A percentile compares a stretch with the other conserved stretches of the same genome.
Conservation (phyloP, 1,140 invertebrate species). For the Pseudomyrmex pallidus region DNA sequence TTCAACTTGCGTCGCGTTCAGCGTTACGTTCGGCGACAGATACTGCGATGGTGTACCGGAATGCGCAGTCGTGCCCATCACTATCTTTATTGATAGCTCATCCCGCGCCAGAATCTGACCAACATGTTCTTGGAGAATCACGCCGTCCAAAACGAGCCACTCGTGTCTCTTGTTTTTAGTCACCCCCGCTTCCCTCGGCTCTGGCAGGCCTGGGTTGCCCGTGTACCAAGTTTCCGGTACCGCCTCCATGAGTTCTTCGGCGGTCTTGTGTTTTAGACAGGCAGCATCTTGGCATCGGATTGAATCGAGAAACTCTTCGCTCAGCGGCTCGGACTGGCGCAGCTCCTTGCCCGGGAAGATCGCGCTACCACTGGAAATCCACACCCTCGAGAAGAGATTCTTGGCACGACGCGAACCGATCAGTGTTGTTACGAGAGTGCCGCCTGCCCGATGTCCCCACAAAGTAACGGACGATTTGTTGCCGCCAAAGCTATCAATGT, state of each 20-base stretch:
- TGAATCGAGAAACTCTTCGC: constrained; percentile 86
- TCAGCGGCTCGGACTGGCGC: constrained; percentile 87
- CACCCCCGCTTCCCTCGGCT: constrained; percentile 84
- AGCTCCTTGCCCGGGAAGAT: constrained; percentile 88
- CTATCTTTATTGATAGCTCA: constrained; percentile 85
- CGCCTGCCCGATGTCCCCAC: constrained; percentile 92
- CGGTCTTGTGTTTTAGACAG: constrained; percentile 87
- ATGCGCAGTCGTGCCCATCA: constrained; percentile 91
- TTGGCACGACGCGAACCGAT: constrained; percentile 86
- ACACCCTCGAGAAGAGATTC: constrained; percentile 88
- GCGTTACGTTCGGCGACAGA: constrained; percentile 86
- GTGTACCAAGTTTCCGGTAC: constrained; percentile 90
- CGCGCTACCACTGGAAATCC: constrained; percentile 90
- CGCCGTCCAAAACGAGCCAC: constrained; percentile 91
- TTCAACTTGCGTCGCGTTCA: constrained; percentile 87
- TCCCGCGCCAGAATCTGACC: constrained; percentile 86
- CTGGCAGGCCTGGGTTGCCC: constrained; percentile 87
- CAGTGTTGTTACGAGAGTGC: constrained; percentile 91
- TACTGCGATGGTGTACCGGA: constrained; percentile 87
- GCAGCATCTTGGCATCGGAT: constrained; percentile 85
- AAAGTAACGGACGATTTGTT: constrained; percentile 90
- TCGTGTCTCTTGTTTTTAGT: constrained; percentile 86
- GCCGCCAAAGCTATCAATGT: constrained; percentile 93
- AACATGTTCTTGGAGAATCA: constrained; percentile 88
- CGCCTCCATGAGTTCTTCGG: constrained; percentile 88